These are phyloP conservation scores for Atrina japonica DNA, from an alignment of 2,888 invertebrate species.

Conservation along the genomic window DNA sequence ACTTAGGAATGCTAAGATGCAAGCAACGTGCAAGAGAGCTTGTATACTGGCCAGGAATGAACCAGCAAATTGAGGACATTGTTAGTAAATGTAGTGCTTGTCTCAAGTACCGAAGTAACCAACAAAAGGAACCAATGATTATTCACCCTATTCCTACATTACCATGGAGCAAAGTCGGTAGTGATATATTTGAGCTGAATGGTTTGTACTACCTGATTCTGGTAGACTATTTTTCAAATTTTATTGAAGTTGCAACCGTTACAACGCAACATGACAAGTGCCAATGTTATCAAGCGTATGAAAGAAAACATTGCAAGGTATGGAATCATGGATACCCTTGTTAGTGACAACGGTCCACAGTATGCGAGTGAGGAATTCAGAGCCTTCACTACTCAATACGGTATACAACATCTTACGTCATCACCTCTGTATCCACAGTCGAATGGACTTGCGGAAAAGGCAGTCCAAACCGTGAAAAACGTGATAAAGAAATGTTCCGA, in stretches of 20 bases:
- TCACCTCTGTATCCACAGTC: slow-evolving; percentile 49
- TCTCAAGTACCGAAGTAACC: slow-evolving; percentile 21
- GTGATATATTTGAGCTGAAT: slow-evolving; percentile 9
- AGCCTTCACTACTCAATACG: not conserved
- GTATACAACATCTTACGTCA: slow-evolving; percentile 31
- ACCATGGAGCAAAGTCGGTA: slow-evolving; percentile 41
- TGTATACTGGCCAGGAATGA: slow-evolving; percentile 49
- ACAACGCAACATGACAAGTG: slow-evolving; percentile 22
- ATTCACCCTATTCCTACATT: slow-evolving; percentile 29
- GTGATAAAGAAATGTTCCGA: slow-evolving; percentile 37
- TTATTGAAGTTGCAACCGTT: slow-evolving; percentile 30
- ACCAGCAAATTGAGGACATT: slow-evolving; percentile 37
- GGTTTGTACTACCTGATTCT: slow-evolving; percentile 31
- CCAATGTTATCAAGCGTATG: slow-evolving; percentile 15
- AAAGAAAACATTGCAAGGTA: slow-evolving; percentile 50
- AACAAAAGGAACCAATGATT: slow-evolving; percentile 42
- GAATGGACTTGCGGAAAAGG: slow-evolving; percentile 56
- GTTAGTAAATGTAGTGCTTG: slow-evolving; percentile 35
- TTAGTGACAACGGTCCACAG: slow-evolving; percentile 53
- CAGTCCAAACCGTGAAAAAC: slow-evolving; percentile 47
- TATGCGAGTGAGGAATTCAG: slow-evolving; percentile 46
- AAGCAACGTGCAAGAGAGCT: slow-evolving; percentile 38
- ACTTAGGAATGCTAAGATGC: slow-evolving; percentile 35
- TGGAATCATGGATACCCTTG: slow-evolving; percentile 48
- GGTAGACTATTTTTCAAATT: slow-evolving; percentile 38